Evolutionary conservation across 2,797 vertebrate genomes (phyloP), one percentile per base, ranked within the genome.

Genomic region (Pogoniulus pusillus): DNA sequence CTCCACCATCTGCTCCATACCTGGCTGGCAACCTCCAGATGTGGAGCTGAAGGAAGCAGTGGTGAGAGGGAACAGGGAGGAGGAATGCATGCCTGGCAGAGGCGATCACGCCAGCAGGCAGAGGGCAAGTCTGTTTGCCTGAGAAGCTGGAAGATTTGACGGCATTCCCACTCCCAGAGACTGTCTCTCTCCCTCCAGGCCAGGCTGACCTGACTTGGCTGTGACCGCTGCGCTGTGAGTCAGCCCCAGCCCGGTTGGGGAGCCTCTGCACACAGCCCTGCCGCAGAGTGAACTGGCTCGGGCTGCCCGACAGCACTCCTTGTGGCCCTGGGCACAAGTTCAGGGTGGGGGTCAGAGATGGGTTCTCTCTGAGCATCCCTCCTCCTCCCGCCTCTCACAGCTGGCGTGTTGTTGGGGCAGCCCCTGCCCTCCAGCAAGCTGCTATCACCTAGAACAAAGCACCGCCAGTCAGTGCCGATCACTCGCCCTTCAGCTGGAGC

Each of bases 121-220:
- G 75, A 93, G 90, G 69, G 69, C 84, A 95, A 90, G 75, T 69
- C 84, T 85, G 86, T 75, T 91, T 85, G 81, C 90, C 37, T 54
- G 78, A 79, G 72, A 95, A 94, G 88, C 80, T 95, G 82, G 90
- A 86, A 90, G 75, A 93, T 82, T 41, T 91, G 83, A 93, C 55
- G 6, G 81, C 90, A 86, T 35, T 84, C 41, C 15, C 2, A 0
- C 82, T 93, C 71, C 81, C 55, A 82, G 90, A 71, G 94, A 87
- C 45, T 0, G 0, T 65, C 83, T 89, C 86, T 91, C 90, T 81
- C 85, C 84, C 85, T 85, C 34, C 64, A 92, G 93, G 81, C 87
- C 87, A 76, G 68, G 87, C 93, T 92, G 95, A 87, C 85, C 94
- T 32, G 87, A 82, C 87, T 94, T 92, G 91, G 87, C 92, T 88